Percentiles rank a stretch among this genome's conserved stretches.
These are phyloP conservation scores for Rhingia campestris DNA, from an alignment of 2,888 invertebrate genomes.

Conservation along the genomic window DNA sequence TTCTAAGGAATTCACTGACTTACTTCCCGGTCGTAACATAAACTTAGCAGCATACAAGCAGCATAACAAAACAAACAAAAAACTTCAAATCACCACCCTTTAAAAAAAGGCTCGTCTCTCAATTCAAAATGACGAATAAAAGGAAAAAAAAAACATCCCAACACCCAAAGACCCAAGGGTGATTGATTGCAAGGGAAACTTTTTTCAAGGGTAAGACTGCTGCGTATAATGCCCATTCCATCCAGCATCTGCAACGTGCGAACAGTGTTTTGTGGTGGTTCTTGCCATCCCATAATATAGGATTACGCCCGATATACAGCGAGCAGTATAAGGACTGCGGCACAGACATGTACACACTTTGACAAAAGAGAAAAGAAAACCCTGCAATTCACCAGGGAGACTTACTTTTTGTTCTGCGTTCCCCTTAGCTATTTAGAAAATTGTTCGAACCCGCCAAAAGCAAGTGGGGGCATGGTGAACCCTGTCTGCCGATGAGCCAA, in stretches of 20 bases:
- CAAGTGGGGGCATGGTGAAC: neutral
- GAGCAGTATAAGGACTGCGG: conserved; percentile 35
- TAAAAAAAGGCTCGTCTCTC: conserved; percentile 63
- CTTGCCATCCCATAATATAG: conserved; percentile 24
- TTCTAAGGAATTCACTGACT: conserved; percentile 38
- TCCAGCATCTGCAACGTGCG: conserved; percentile 63
- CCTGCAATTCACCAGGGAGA: conserved; percentile 51
- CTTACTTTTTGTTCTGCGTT: conserved; percentile 40
- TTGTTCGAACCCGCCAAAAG: neutral
- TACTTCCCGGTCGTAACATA: conserved; percentile 49
- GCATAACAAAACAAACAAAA: conserved; percentile 20
- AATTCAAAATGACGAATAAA: neutral
- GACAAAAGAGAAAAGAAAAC: conserved; percentile 14
- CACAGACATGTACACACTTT: conserved; percentile 22
- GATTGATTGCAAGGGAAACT: conserved; percentile 74
- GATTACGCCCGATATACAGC: conserved; percentile 41
- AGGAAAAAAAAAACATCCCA: conserved; percentile 4
- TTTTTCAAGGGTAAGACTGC: conserved; percentile 75
- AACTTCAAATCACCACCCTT: conserved; percentile 51
- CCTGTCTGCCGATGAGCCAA: conserved; percentile 11
- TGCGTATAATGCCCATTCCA: conserved; percentile 74
- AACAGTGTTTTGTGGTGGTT: conserved; percentile 60
- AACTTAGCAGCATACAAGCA: conserved; percentile 18
- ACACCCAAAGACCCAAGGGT: conserved; percentile 63
- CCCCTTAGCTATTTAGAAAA: conserved; percentile 44